Base-by-base conservation (phyloP, 2,888 invertebrate species). In the Phengaris alcon region DNA sequence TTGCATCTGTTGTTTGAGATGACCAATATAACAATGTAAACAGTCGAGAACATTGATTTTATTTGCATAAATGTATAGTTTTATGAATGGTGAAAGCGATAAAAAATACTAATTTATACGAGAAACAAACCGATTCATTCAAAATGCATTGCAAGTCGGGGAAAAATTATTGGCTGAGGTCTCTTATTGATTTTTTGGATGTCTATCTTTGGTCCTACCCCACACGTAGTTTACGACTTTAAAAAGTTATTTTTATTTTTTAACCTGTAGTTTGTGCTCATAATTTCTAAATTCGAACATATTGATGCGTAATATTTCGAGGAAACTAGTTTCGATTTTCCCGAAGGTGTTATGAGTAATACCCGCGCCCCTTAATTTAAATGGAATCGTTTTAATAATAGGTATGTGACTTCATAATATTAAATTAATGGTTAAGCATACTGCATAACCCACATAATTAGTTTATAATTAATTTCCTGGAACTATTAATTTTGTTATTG, bases 41-140 rank as follows among this genome's bases (percentile, higher is more conserved):
- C 93, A 93, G 86, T 86, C 85, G 86, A 84, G 84, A 80, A 85
- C 87, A 93, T 91, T 89, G 91, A 91, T 93, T 90, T 85, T 80
- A 72, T 82, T 80, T 84, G 82, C 81, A 82, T 88, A 88, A 89
- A 90, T 89, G 86, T 78, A 76, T 76, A 76, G 83, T 84, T 90
- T 91, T 88, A 90, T 93, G 91, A 93, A 93, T 93, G 91, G 86
- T 82, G 87, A 81, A 79, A 83, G 81, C 81, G 81, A 83, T 82
- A 84, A 79, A 85, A 79, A 77, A 80, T 79, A 77, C 80, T 80
- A 84, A 82, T 84, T 83, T 80, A 82, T 77, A 79, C 75, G 76
- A 77, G 78, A 72, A 75, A 79, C 77, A 78, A 76, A 75, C 80
- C 79, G 74, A 68, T 79, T 76, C 76, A 77, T 78, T 79, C 74